Evolutionary conservation across 2,113 vertebrate genomes (phyloP), one percentile per base, ranked within the genome.

Genomic region (Podilymbus podiceps): DNA sequence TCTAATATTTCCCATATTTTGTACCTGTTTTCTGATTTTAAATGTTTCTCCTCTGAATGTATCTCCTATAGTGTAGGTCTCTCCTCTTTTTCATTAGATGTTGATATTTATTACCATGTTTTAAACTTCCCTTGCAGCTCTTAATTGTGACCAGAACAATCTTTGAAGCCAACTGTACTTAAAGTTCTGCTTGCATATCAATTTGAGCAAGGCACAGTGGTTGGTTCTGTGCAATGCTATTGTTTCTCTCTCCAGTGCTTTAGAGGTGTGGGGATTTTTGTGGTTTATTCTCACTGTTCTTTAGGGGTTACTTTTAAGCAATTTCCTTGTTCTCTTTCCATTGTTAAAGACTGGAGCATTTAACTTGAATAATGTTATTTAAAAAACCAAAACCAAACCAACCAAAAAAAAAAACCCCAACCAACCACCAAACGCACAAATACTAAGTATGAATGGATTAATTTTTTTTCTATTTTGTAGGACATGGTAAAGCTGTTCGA

Each of bases 401-500:
- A 38, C 38, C 8, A 33, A 25, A 9, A 16, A 12, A 3, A 5
- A 22, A 24, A 40, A 8, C 38, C 8, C 38, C 8, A 8, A 38
- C 38, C 38, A 38, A 38, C 38, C 38, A 38, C 38, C 38, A 38
- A 38, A 38, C 38, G 9, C 38, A 38, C 38, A 42, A 42, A 42
- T 75, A 88, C 33, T 49, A 35, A 73, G 19, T 14, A 11, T 52
- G 33, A 90, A 50, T 64, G 59, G 28, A 30, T 60, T 21, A 53
- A 60, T 63, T n/a, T 60, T 81, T 97, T 94, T 95, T 88, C 91
- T 90, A 4, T 89, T 59, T 66, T 72, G 22, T 62, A 99, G 99
- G 99, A 63, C 99, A 99, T 95, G 98, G 99, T 97, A 99, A 99
- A 98, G 99, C 99, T 40, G 99, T 99, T 89, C 97, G 99, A 96